Evolutionary conservation across 1,140 invertebrate species (phyloP), one percentile per base, ranked within the genome.

Genomic region (Tetramorium simillimum): DNA sequence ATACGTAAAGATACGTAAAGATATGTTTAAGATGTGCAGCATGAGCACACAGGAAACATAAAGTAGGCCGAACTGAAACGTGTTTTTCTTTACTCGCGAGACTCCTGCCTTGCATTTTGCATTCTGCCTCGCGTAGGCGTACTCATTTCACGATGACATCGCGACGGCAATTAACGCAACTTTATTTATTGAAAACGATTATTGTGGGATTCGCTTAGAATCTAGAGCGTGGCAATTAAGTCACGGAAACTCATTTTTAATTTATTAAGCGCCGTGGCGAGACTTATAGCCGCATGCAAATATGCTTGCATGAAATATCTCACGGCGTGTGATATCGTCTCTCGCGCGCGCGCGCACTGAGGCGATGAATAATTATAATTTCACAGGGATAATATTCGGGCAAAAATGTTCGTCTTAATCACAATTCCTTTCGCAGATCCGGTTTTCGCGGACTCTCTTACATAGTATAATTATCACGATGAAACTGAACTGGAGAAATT

Each of bases 111-210:
- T 33, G 3, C 33, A 81, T 82, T 87, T 87, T 85, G 46, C 60
- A 85, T 78, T 65, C 60, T 24, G 14, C 3, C 28, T 62, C 14
- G 82, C 46, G 75, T 85, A 65, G 72, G 72, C 73, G 82, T 67
- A 65, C 24, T 85, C 33, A 85, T 85, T 67, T 78, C 75, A 16
- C 73, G 82, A 56, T 53, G 28, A 78, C 82, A 14, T 49, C n/a
- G n/a, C 72, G n/a, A 24, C 9, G 21, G 73, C 33, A 85, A 85
- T 85, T 85, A 85, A n/a, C 33, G 16, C 73, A 33, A 46, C 43
- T 65, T 78, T 65, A 85, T 85, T 85, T 85, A 85, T 85, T 21
- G 73, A 49, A 56, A 56, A 85, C 28, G 37, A 85, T 85, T 78
- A 85, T 65, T 60, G 28, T 53, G 16, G 69, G 14, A 49, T 84